Evolutionary conservation across 2,113 vertebrate genomes (phyloP), one percentile per base, ranked within the genome.

Genomic region (Cebidichthys violaceus): DNA sequence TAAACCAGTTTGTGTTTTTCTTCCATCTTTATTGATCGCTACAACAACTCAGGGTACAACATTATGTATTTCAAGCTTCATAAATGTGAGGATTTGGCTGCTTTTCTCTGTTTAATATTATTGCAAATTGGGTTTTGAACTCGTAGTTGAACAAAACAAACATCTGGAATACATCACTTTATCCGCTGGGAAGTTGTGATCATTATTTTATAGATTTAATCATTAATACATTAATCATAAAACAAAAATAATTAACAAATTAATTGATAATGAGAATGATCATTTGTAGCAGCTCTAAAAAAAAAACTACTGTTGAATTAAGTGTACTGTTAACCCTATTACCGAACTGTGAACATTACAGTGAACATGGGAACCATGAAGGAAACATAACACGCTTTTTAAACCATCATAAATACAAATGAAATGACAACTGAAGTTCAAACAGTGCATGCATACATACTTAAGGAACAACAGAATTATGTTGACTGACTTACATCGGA

Each of bases 1-100:
- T 31, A 11, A 65, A 50, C 57, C 15, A 50, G 41, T 74, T 77
- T 77, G 52, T 77, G 33, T 72, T 67, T 43, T 3, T 43, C 1
- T 82, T 33, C 4, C 33, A n/a, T 69, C 29, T 78, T 82, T 82
- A 78, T 57, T 82, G 20, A 59, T 39, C 3, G 2, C 55, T 64
- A 54, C 45, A 70, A 22, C 27, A 55, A 37, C 17, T 70, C 31
- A 70, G 17, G 2, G 11, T 43, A 31, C 45, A 70, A 27, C 4
- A 47, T 24, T 52, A 2, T 17, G 4, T 59, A 35, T 50, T 27
- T 52, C 31, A 15, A 54, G 33, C 37, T 60, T 55, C 33, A 4
- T n/a, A n/a, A n/a, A n/a, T n/a, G n/a, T n/a, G n/a, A n/a, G n/a
- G n/a, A n/a, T n/a, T n/a, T n/a, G n/a, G n/a, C n/a, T n/a, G n/a